These are phyloP conservation scores for Melanostigma gelatinosum DNA, from an alignment of 2,113 vertebrate genomes.

Conservation along the genomic window DNA sequence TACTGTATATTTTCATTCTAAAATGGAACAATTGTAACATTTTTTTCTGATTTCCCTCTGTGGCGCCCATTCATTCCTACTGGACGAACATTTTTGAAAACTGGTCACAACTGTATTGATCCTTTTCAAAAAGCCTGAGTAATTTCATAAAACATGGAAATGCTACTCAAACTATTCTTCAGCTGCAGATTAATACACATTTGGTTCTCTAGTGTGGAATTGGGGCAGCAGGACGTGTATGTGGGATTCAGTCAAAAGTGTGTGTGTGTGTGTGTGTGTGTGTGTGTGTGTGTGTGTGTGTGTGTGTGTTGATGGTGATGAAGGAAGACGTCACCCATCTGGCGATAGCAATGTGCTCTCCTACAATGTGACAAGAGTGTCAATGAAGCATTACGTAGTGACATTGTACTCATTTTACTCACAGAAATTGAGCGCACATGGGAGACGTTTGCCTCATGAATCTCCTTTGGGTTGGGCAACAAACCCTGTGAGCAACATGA, in stretches of 20 bases:
- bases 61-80: not conserved
- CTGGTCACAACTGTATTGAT: not conserved
- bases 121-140: not conserved
- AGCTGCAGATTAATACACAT: not conserved
- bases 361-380: no score
- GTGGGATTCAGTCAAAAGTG: not conserved
- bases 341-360: no score
- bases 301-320: not conserved
- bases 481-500: no score
- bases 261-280: not conserved
- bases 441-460: no score
- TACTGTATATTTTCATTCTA: not conserved
- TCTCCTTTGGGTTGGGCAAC: no score
- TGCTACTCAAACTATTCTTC: not conserved
- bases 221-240: not conserved
- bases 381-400: no score
- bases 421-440: no score
- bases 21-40: no score
- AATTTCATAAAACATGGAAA: not conserved
- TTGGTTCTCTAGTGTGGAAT: not conserved
- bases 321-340: not conserved
- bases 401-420: no score
- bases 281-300: not conserved
- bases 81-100: not conserved
- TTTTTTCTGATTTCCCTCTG: not conserved